Evolutionary conservation across 2,113 vertebrate genomes (phyloP), one percentile per base, ranked within the genome.

Genomic region (Nycticebus coucang): DNA sequence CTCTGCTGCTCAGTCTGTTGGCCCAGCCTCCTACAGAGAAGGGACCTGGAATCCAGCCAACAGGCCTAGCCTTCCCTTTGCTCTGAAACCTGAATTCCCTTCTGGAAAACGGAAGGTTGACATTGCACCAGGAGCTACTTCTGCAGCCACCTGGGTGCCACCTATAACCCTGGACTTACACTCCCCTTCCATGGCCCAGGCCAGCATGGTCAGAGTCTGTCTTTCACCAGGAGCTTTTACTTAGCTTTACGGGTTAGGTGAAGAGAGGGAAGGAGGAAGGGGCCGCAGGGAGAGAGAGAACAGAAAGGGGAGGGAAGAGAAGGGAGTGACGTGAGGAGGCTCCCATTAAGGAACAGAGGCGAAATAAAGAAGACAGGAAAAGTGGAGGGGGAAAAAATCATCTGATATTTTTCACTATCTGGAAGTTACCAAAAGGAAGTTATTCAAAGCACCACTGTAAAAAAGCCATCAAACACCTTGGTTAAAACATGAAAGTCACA

Each of bases 381-480:
- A 28, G n/a, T 53, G 45, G 81, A 45, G 45, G 57, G 66, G 28
- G 50, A 64, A 53, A 84, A 41, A 97, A 96, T 79, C 41, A 82
- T 91, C 57, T 60, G 71, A 66, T 53, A 89, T 97, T 96, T 97
- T 98, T 97, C 98, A 98, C 92, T 93, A 95, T 85, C 93, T 80
- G 71, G 93, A 98, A 97, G 95, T 83, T 91, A 92, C 94, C 26
- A 59, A 92, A 91, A 97, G 87, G 93, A 98, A 97, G 95, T 97
- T 97, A 97, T 98, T 94, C 95, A 97, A 92, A 98, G 92, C 37
- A 71, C 87, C 96, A 93, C 89, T 97, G 93, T 97, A 97, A 98
- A 88, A 98, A 97, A 85, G 64, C 93, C 96, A 97, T 97, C 98
- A 98, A 98, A 93, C 87, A 98, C 93, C 89, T 95, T 93, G 88